phyloP scores from a whole-genome alignment of 1,140 invertebrate species.

The Sipha flava region DNA sequence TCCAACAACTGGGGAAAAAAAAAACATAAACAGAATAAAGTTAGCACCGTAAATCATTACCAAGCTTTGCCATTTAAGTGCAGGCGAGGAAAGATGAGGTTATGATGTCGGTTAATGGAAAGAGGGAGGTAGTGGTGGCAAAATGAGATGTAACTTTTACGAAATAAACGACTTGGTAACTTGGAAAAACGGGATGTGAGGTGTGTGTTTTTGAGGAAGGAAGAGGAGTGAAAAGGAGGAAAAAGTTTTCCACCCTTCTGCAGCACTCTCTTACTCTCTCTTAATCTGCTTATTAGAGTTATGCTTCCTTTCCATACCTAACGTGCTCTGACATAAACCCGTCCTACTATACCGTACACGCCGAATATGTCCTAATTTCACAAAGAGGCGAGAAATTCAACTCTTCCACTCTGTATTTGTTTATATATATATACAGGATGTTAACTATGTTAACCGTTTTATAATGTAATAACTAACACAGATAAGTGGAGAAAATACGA shows the following conservation, averaged over 20 bases:
- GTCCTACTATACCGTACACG: neutral
- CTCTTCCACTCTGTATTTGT: no score
- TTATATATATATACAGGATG: no score
- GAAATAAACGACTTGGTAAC: slow-evolving; percentile 1
- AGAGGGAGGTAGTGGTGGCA: neutral
- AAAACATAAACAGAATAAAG: slow-evolving; percentile 2
- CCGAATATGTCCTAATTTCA: neutral
- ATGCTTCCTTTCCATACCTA: neutral
- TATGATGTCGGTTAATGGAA: neutral
- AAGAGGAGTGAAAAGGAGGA: neutral
- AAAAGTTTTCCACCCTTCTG: neutral
- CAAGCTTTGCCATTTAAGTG: neutral
- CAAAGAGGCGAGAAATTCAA: neutral
- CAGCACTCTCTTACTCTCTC: neutral
- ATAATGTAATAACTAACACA: no score
- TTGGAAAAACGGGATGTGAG: neutral
- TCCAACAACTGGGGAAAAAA: neutral
- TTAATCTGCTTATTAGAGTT: slow-evolving; percentile 13
- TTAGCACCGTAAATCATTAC: slow-evolving; percentile 12
- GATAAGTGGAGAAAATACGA: no score
- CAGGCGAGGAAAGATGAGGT: no score
- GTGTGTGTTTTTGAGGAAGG: neutral
- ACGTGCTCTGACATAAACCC: no score
- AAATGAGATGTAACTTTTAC: neutral
- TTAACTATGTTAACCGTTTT: no score